Evolutionary conservation across 1,140 invertebrate genomes (phyloP).

Genomic region (Drosophila yakuba): DNA sequence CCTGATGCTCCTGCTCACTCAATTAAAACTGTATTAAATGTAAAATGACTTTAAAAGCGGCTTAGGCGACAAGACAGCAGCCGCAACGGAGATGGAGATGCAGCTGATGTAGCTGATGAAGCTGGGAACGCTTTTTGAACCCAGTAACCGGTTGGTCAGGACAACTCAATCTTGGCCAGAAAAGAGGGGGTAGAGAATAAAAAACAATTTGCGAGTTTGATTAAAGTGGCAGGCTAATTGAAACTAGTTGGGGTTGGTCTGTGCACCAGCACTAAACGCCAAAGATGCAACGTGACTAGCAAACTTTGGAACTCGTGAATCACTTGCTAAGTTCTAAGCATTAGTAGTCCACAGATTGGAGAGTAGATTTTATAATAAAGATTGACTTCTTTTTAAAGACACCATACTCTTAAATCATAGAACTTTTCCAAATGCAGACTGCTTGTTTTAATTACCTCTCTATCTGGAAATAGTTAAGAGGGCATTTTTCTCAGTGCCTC

Average conservation of each 20-base stretch:
- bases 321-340: neutral
- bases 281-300: constrained; percentile 27
- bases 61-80: constrained; percentile 38
- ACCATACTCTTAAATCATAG: too few relatives aligned
- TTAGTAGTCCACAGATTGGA: neutral
- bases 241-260: constrained; percentile 45
- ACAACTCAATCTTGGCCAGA: constrained; percentile 67
- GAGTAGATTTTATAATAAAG: neutral
- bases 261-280: constrained; percentile 13
- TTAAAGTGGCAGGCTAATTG: constrained; percentile 71
- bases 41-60: constrained; percentile 71
- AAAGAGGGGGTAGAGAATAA: constrained; percentile 17
- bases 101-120: constrained; percentile 8
- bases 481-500: neutral
- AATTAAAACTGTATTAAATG: constrained; percentile 83
- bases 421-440: too few relatives aligned
- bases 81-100: constrained; percentile 31
- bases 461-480: too few relatives aligned
- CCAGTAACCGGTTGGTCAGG: constrained; percentile 35
- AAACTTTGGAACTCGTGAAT: constrained; percentile 7
- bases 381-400: neutral
- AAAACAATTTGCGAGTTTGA: constrained; percentile 70
- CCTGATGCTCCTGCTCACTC: constrained; percentile 43
- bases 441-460: too few relatives aligned
- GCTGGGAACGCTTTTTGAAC: neutral